These are phyloP conservation scores for Lamprologus speciosus DNA, from an alignment of 2,113 vertebrate species.

Conservation along the genomic window DNA sequence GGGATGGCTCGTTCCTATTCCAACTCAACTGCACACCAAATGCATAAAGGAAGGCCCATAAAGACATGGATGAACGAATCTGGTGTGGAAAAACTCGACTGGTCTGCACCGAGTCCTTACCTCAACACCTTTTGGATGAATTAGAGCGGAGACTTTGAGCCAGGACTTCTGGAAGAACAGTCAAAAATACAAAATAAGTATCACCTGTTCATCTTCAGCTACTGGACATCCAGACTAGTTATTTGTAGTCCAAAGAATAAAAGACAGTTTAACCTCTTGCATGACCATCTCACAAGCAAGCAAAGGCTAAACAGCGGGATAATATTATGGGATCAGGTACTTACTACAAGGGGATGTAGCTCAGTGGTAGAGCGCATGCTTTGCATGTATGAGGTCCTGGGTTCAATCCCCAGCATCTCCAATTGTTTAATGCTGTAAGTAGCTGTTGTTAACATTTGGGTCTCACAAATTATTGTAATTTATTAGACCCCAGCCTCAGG, in stretches of 20 bases:
- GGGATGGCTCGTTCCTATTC: background rate
- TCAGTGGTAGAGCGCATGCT: conserved; percentile 65
- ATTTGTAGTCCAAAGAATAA: background rate
- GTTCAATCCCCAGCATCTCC: background rate
- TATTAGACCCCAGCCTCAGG: background rate
- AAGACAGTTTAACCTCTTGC: background rate
- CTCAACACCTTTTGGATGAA: background rate
- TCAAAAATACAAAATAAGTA: background rate
- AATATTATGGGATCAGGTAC: fast-evolving
- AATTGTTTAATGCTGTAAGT: fast-evolving
- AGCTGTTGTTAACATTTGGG: background rate
- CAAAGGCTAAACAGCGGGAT: fast-evolving
- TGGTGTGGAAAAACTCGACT: background rate
- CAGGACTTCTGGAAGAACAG: background rate
- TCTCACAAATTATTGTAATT: background rate
- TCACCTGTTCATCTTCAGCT: background rate
- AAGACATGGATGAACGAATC: background rate
- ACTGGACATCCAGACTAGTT: fast-evolving
- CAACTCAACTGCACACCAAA: background rate
- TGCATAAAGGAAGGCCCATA: background rate
- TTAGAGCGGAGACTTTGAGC: background rate
- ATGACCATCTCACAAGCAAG: background rate
- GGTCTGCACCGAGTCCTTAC: background rate
- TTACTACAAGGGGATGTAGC: conserved; percentile 26
- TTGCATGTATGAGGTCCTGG: conserved; percentile 40